Conservation (phyloP, 2,113 vertebrate species). For the Trichechus manatus region DNA sequence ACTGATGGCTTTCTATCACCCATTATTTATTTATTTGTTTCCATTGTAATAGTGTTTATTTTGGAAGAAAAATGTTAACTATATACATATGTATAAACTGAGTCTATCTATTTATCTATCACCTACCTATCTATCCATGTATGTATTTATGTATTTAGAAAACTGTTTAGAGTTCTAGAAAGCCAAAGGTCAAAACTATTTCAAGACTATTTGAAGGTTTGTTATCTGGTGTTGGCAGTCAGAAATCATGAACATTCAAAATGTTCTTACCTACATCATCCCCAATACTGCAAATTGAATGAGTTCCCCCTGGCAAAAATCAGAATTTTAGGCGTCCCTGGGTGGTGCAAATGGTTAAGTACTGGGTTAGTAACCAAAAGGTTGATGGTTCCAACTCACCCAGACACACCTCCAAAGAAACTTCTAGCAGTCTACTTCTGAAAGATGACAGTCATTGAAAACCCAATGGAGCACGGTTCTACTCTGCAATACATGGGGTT, state of each 20-base stretch:
- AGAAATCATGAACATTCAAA: not conserved
- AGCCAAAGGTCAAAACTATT: not conserved
- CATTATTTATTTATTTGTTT: not conserved
- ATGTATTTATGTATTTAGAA: not conserved
- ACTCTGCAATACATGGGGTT: not conserved
- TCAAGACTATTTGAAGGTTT: not conserved
- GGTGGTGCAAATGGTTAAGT: not conserved
- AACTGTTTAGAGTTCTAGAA: not conserved
- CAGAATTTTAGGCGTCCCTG: not conserved
- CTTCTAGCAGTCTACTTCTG: not conserved
- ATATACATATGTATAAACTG: not conserved
- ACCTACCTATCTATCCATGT: not conserved
- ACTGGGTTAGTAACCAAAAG: not conserved
- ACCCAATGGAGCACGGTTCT: not conserved
- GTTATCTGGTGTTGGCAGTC: not conserved
- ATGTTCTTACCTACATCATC: not conserved
- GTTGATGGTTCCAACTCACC: not conserved
- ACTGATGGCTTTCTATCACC: not conserved
- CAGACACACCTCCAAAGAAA: not conserved
- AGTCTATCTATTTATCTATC: not conserved
- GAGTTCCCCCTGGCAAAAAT: not conserved
- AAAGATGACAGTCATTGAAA: not conserved
- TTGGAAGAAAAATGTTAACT: not conserved
- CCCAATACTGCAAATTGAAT: not conserved
- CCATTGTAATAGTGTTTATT: not conserved